phyloP scores from a whole-genome alignment of 2,888 invertebrate species.

The Heliothis peltigera region DNA sequence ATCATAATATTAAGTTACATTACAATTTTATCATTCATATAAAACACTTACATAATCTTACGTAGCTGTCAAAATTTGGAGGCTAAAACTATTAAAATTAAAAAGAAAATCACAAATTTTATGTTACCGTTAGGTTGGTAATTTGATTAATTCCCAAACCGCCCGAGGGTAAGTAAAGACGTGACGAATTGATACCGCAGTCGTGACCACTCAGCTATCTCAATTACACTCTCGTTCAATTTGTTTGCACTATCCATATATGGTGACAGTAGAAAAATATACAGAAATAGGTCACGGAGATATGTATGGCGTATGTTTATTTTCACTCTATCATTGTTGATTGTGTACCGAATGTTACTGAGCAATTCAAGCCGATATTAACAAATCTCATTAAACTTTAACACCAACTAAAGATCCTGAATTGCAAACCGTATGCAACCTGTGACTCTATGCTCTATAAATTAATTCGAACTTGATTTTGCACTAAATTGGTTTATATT shows the following conservation, averaged over 20 bases:
- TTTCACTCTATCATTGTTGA: slow-evolving; percentile 31
- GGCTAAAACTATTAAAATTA: slow-evolving; percentile 51
- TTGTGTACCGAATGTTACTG: slow-evolving; percentile 1
- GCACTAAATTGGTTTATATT: slow-evolving; percentile 25
- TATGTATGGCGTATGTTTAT: slow-evolving; percentile 31
- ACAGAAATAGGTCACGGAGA: slow-evolving; percentile 59
- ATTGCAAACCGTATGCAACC: slow-evolving; percentile 12
- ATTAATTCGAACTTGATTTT: slow-evolving; percentile 20
- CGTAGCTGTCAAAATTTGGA: slow-evolving; percentile 48
- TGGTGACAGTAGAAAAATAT: slow-evolving; percentile 66
- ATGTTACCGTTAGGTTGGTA: slow-evolving; percentile 72
- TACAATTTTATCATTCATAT: slow-evolving; percentile 34
- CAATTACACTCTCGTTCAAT: slow-evolving; percentile 70
- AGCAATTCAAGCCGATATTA: neutral
- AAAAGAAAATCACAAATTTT: slow-evolving; percentile 50
- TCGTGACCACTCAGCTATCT: slow-evolving; percentile 75
- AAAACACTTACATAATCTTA: slow-evolving; percentile 34
- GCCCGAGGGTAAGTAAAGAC: slow-evolving; percentile 65
- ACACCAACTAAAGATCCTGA: neutral
- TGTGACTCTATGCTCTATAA: slow-evolving; percentile 11
- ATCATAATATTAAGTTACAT: slow-evolving; percentile 41
- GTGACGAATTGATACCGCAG: slow-evolving; percentile 66
- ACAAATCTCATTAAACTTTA: neutral
- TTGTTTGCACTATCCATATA: slow-evolving; percentile 63
- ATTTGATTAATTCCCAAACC: slow-evolving; percentile 75